Evolutionary conservation across 1,140 invertebrate genomes (phyloP), one percentile per base, ranked within the genome.

Genomic region (Trichonephila clavata): DNA sequence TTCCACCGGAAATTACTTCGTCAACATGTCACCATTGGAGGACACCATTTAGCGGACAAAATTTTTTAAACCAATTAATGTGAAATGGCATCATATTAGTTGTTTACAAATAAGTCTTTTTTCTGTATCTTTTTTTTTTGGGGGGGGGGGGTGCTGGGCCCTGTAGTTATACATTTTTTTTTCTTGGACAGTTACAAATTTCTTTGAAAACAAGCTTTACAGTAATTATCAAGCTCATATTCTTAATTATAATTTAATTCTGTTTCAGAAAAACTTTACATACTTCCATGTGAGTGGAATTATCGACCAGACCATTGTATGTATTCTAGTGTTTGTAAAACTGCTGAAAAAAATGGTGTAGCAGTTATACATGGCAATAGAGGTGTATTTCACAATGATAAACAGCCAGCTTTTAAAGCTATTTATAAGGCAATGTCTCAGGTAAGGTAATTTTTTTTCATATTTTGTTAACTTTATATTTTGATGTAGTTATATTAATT

Each of bases 221-320:
- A 10, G 7, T 10, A 50, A 7, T 50, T 50, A 7, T 50, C 50
- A 13, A 10, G 50, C 10, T 50, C 7, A 10, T 10, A 13, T 50
- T 50, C 50, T 50, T 50, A 10, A 50, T 50, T 50, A 50, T 50
- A 94, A 86, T 57, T 57, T 68, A n/a, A 27, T 43, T 88, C 60
- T 81, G 24, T 96, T 96, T 71, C 95, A 96, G 98, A 98, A 92
- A 97, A 98, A 95, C 96, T 99, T 21, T 97, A 97, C 94, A 96
- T 98, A 61, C 97, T 98, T 95, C 97, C 97, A 0, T 99, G 98
- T 95, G 96, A 98, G 87, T 98, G 98, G 96, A 99, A 99, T 96
- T 99, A 98, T 95, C 97, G 98, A 88, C 97, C 98, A 16, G 98
- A 99, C 96, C 98, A 99, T 95, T 99, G 98, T 95, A 98, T 98